Evolutionary conservation across 1,140 invertebrate species (phyloP), one percentile per base, ranked within the genome.

Genomic region (Acromyrmex charruanus): DNA sequence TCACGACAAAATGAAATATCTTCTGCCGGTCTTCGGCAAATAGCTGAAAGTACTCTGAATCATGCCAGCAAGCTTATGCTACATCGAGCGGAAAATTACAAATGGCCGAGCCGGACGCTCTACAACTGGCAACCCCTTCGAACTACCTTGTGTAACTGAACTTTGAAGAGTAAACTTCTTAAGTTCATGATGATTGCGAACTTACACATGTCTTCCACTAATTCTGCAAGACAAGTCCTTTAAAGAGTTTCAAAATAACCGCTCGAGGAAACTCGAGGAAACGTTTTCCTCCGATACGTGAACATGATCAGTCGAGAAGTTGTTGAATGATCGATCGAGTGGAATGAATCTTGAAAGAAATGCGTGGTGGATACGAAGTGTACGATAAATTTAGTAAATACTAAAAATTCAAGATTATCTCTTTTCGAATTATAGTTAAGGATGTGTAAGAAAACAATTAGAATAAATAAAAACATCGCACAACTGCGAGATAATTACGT

Each of bases 71-170:
- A 93, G 89, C 91, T 92, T 90, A 90, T 90, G 93, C 88, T 90
- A 93, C 91, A 93, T 93, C 85, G 93, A 92, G 90, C 87, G 92
- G 89, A 94, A 94, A 94, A 94, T 94, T 93, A 93, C 92, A 92
- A 92, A 93, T 92, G 90, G 91, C 61, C 91, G 86, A 85, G 65
- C 86, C 66, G 74, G 81, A 88, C 80, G 77, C 77, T 49, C 74
- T 91, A 87, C 90, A 92, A 91, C 91, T 93, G 89, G 87, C 90
- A 91, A 92, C 72, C 75, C 65, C 61, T 59, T 49, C 86, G 44
- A 2, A 65, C 25, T 59, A 53, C 49, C 51, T 84, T 84, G 55
- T 58, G 55, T 74, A 89, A 90, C 74, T 51, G 79, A 85, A 74
- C 31, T 35, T 59, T 55, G n/a, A 44, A 25, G 55, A 88, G 85